These are phyloP conservation scores for Amphipoea oculea DNA, from an alignment of 2,888 invertebrate genomes.

Conservation along the genomic window DNA sequence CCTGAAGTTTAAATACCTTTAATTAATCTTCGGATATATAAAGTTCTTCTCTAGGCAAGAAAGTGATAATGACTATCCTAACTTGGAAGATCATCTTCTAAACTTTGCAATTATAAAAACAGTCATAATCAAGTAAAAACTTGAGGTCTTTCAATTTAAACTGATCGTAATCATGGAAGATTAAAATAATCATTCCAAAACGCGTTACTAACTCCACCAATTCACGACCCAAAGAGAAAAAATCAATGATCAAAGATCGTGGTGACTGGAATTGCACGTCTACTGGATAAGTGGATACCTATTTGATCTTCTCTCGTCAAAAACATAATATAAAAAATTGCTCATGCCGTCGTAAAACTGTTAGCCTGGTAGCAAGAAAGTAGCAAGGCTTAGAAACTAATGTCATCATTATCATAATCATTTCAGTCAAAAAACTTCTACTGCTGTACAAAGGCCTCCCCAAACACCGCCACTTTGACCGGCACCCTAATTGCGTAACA, in stretches of 20 bases:
- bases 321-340: neutral
- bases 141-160: no score
- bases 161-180: neutral
- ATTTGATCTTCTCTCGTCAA: neutral
- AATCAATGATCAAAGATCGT: no score
- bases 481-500: no score
- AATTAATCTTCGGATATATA: neutral
- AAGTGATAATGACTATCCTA: neutral
- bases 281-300: no score
- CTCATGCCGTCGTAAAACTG: neutral
- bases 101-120: no score
- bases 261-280: no score
- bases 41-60: neutral
- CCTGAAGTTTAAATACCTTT: neutral
- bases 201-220: neutral
- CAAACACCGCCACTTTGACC: no score
- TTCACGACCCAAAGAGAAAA: neutral
- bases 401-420: neutral
- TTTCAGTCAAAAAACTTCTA: neutral
- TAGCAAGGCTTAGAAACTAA: neutral
- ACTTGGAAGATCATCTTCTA: neutral
- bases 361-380: neutral
- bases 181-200: neutral
- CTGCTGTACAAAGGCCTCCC: neutral
- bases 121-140: no score